Percentiles rank a stretch among this genome's conserved stretches.
phyloP scores from a whole-genome alignment of 2,888 invertebrate genomes.

The Tanytarsus gracilentus region DNA sequence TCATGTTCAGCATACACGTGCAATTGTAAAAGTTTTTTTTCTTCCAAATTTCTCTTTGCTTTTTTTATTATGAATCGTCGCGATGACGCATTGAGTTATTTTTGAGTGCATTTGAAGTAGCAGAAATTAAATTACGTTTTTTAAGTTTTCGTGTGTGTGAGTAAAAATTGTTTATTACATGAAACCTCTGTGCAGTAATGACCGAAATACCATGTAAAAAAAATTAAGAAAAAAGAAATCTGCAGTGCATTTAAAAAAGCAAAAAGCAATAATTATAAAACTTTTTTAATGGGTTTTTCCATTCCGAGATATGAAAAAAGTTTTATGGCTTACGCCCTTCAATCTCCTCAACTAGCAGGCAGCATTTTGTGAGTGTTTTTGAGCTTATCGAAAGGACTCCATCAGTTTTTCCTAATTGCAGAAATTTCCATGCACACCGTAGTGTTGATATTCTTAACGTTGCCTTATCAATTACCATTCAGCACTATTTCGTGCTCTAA shows the following conservation, averaged over 20 bases:
- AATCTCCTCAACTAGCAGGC: not conserved
- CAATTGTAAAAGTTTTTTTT: not conserved
- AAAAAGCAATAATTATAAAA: conserved; percentile 28
- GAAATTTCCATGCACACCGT: conserved; percentile 11
- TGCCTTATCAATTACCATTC: conserved; percentile 27
- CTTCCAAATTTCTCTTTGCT: too few relatives aligned
- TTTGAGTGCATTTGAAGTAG: too few relatives aligned
- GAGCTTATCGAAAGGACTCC: conserved; percentile 22
- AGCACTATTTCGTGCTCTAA: conserved; percentile 21
- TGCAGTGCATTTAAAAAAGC: too few relatives aligned
- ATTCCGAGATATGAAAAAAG: not conserved
- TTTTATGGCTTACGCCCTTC: not conserved
- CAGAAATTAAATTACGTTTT: too few relatives aligned
- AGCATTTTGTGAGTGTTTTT: conserved; percentile 8
- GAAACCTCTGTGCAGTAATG: not conserved
- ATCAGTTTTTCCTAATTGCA: conserved; percentile 27
- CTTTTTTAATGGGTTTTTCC: conserved; percentile 18
- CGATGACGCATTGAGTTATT: too few relatives aligned
- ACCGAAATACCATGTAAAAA: not conserved
- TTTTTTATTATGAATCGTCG: too few relatives aligned
- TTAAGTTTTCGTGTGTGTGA: too few relatives aligned
- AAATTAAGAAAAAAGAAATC: not conserved
- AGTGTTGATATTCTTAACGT: not conserved
- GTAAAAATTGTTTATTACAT: not conserved
- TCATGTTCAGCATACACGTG: conserved; percentile 20